A percentile compares a stretch with the other conserved stretches of the same genome.
These are phyloP conservation scores for Triplophysa tibetana DNA, from an alignment of 2,113 vertebrate genomes.

Conservation along the genomic window DNA sequence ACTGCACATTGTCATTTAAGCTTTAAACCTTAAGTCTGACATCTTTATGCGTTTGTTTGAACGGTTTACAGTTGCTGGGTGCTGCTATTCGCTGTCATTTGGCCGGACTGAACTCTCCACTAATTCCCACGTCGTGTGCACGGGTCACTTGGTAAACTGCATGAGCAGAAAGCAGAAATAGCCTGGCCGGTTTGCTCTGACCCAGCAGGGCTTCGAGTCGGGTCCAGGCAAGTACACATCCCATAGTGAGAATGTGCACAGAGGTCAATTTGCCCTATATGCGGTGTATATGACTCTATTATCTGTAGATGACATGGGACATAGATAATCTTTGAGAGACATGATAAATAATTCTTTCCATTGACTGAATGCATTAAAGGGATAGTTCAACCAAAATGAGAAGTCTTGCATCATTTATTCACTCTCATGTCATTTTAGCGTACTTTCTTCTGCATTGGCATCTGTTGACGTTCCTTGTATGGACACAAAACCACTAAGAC, in stretches of 20 bases:
- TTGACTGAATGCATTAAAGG: not conserved
- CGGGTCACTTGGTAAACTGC: constrained; percentile 44
- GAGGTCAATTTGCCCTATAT: not conserved
- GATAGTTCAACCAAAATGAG: too few relatives aligned
- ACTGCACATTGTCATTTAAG: not conserved
- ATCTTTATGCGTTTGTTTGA: not conserved
- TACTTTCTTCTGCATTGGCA: too few relatives aligned
- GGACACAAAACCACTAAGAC: too few relatives aligned
- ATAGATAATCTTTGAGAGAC: not conserved
- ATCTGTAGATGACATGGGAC: not conserved
- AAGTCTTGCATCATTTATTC: too few relatives aligned
- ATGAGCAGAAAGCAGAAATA: constrained; percentile 16
- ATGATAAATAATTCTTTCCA: not conserved
- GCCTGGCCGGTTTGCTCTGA: not conserved
- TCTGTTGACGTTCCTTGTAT: too few relatives aligned
- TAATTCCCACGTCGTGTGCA: constrained; percentile 17
- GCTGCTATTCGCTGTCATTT: constrained; percentile 20
- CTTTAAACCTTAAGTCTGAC: not conserved
- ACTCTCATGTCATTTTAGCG: too few relatives aligned
- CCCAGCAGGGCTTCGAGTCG: not conserved
- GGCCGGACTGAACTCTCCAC: constrained; percentile 2
- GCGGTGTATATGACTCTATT: not conserved
- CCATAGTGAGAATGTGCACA: constrained; percentile 1
- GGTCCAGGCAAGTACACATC: not conserved
- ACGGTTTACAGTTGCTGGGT: not conserved